Base-by-base conservation (phyloP, 1,140 invertebrate genomes). In the Lasioglossum baleicum region DNA sequence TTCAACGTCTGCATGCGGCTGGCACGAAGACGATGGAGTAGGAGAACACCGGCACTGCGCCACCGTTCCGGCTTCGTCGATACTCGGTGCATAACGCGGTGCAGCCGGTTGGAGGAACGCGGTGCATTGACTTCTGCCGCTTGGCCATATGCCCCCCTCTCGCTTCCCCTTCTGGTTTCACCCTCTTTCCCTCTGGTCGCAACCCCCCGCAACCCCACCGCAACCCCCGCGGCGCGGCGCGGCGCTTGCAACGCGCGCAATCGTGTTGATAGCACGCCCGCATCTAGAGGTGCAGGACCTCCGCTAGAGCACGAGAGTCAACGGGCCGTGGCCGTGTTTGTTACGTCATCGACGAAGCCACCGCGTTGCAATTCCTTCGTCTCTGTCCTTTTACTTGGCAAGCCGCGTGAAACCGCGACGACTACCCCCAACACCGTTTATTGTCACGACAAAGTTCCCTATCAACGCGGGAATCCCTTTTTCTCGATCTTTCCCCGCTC, bases 21-120 rank as follows among this genome's bases (percentile, higher is more conserved):
- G 71, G 64, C 53, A 74, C 48, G 44, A 58, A 48, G 40, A 56
- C 42, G 65, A 53, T 13, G 51, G 44, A 72, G 81, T 64, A 83
- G 53, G 75, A 81, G 79, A 73, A 58, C 17, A 84, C 68, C 80
- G 67, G 80, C 84, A 86, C 31, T 85, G 84, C 84, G 84, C 83
- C 84, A 86, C 67, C 56, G 71, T 65, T 53, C 51, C 73, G 42
- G 60, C 83, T 85, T 82, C 63, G 68, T 83, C 74, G 82, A 84
- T 83, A 78, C 77, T 85, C 68, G 35, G 35, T 35, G 35, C 35
- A 35, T 2, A 35, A 35, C 35, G 31, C 60, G n/a, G 60, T 69
- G 51, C 66, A 48, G 26, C 40, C 44, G 35, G 80, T 64, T 44
- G n/a, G 77, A 17, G 35, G 71, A 67, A 60, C 71, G 51, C 58